phyloP scores from a whole-genome alignment of 2,888 invertebrate species.

The Chamaedrilus cognettii region DNA sequence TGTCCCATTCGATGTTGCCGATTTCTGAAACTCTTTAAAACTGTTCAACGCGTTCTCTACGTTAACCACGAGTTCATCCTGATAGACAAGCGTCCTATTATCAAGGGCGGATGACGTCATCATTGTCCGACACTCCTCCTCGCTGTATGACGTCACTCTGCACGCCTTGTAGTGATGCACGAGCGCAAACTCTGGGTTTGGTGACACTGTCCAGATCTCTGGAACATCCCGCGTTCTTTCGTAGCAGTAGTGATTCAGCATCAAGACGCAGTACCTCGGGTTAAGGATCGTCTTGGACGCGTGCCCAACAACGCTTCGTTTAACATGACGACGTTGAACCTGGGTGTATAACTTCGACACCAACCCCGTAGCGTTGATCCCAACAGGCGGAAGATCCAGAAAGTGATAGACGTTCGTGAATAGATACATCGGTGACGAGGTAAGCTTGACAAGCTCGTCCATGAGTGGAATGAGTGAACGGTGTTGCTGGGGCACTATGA shows the following conservation, averaged over 20 bases:
- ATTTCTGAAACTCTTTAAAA: too few species aligned
- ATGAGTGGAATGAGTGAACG: constrained; percentile 4
- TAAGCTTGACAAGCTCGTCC: neutral
- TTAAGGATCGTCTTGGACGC: constrained; percentile 27
- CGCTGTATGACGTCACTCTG: neutral
- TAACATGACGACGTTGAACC: constrained; percentile 8
- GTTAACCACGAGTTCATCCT: too few species aligned
- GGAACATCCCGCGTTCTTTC: constrained; percentile 12
- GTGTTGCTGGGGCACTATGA: constrained; percentile 26
- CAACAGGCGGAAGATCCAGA: constrained; percentile 18
- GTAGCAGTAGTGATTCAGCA: constrained; percentile 30
- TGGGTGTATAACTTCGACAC: constrained; percentile 9
- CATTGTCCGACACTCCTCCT: neutral
- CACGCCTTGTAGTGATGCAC: constrained; percentile 32
- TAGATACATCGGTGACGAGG: constrained; percentile 17
- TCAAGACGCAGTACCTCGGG: constrained; percentile 23
- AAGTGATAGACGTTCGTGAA: constrained; percentile 32
- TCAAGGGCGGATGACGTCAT: too few species aligned
- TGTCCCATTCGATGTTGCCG: too few species aligned
- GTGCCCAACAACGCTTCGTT: constrained; percentile 21
- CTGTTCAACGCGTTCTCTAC: too few species aligned
- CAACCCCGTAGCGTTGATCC: neutral
- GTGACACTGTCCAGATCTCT: constrained; percentile 6
- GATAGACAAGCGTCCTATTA: too few species aligned
- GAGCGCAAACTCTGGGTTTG: constrained; percentile 19